phyloP scores from a whole-genome alignment of 2,113 vertebrate genomes.

The Bubalus kerabau region DNA sequence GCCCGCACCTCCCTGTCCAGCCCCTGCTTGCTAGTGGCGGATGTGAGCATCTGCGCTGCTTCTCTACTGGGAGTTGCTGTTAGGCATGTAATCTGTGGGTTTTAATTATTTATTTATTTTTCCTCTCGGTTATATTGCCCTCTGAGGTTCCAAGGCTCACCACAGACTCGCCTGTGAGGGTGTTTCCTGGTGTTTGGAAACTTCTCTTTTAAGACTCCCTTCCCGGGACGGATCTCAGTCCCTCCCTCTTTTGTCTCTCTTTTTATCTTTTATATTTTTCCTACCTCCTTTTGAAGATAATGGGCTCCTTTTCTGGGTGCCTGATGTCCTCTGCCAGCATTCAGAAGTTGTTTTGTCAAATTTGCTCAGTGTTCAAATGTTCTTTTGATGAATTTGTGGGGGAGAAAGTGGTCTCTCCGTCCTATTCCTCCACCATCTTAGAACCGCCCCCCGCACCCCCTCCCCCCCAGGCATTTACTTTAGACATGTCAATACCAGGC shows the following conservation, averaged over 20 bases:
- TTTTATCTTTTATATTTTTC: not conserved
- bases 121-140: not conserved
- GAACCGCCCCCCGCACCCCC: fast-evolving
- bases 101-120: not conserved
- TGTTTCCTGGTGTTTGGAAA: not conserved
- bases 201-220: not conserved
- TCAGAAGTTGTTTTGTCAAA: not conserved
- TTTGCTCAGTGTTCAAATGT: not conserved
- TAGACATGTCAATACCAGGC: not conserved
- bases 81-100: not conserved
- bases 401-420: not conserved
- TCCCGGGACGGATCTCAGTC: fast-evolving
- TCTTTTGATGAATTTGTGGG: not conserved
- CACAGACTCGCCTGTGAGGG: not conserved
- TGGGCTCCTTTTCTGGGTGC: not conserved
- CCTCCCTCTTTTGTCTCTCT: not conserved
- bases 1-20: not conserved
- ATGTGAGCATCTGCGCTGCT: not conserved
- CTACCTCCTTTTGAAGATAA: not conserved
- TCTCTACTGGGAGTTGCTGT: not conserved
- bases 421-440: not conserved
- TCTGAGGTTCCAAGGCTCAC: not conserved
- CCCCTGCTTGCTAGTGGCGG: not conserved
- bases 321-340: not conserved
- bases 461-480: not conserved